Conservation (phyloP, 2,888 invertebrate genomes). For the Thymelicus acteon region DNA sequence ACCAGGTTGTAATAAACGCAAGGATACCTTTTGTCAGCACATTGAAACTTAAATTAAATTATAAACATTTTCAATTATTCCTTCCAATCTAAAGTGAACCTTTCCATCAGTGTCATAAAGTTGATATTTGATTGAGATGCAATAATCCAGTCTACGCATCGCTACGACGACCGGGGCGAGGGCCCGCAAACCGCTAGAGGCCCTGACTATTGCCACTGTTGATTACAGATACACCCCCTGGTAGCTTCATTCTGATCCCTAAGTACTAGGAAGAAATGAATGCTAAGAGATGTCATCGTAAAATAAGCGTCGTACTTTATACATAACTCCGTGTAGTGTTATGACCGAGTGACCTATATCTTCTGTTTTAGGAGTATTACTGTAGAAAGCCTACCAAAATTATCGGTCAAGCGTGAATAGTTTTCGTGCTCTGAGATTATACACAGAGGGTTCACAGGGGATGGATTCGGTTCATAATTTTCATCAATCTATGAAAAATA, state of each 20-base stretch:
- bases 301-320: constrained; percentile 12
- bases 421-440: neutral
- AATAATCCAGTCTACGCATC: constrained; percentile 11
- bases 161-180: constrained; percentile 20
- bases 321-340: neutral
- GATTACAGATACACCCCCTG: constrained; percentile 34
- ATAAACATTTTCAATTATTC: neutral
- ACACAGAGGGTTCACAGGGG: neutral
- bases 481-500: too few relatives aligned
- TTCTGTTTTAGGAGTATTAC: constrained; percentile 4
- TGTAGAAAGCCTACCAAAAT: neutral
- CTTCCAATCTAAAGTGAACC: neutral
- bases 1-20: constrained; percentile 28
- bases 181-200: constrained; percentile 34
- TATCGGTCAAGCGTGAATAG: neutral
- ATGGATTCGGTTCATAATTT: neutral
- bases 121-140: neutral
- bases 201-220: constrained; percentile 31
- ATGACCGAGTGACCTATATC: constrained; percentile 10
- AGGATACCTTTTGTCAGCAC: constrained; percentile 5
- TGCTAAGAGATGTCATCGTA: constrained; percentile 16
- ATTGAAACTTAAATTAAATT: neutral
- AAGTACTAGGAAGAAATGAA: constrained; percentile 28
- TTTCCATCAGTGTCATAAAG: neutral
- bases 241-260: constrained; percentile 32